Evolutionary conservation across 1,140 invertebrate genomes (phyloP).

Genomic region (Eufriesea mexicana): DNA sequence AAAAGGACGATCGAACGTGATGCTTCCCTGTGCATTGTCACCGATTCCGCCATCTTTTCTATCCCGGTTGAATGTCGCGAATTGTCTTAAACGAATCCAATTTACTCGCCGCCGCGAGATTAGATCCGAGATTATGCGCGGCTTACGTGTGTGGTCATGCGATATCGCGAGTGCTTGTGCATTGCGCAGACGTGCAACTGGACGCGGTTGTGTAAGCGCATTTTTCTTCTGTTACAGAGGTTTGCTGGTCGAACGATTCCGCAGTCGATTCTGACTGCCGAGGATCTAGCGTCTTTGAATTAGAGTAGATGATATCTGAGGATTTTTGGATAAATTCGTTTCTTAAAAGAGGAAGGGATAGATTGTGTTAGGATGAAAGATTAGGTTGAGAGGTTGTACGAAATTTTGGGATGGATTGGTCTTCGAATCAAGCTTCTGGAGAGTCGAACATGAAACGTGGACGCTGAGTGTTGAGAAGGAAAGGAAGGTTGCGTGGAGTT

Average conservation of each 20-base stretch:
- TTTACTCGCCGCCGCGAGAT: neutral
- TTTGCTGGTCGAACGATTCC: neutral
- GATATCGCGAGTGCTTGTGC: neutral
- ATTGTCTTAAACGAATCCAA: slow-evolving; percentile 14
- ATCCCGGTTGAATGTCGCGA: neutral
- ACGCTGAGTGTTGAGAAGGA: too few relatives aligned
- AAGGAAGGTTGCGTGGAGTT: too few relatives aligned
- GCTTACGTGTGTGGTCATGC: neutral
- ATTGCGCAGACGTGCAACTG: neutral
- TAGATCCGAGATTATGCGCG: neutral
- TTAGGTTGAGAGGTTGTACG: too few relatives aligned
- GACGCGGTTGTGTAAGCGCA: neutral
- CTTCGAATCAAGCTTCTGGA: too few relatives aligned
- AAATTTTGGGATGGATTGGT: too few relatives aligned
- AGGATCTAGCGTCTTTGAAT: too few relatives aligned
- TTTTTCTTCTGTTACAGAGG: too few relatives aligned
- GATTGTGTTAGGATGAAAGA: too few relatives aligned
- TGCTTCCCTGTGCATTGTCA: slow-evolving; percentile 22
- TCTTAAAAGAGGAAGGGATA: too few relatives aligned
- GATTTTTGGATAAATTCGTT: too few relatives aligned
- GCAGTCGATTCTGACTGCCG: neutral
- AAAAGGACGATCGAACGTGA: slow-evolving; percentile 41
- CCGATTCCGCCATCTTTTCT: neutral
- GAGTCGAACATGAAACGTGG: too few relatives aligned
- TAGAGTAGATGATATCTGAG: too few relatives aligned